Percentiles rank a stretch among this genome's conserved stretches.
Evolutionary conservation across 1,140 invertebrate genomes (phyloP).

Genomic region (Neodiprion lecontei): DNA sequence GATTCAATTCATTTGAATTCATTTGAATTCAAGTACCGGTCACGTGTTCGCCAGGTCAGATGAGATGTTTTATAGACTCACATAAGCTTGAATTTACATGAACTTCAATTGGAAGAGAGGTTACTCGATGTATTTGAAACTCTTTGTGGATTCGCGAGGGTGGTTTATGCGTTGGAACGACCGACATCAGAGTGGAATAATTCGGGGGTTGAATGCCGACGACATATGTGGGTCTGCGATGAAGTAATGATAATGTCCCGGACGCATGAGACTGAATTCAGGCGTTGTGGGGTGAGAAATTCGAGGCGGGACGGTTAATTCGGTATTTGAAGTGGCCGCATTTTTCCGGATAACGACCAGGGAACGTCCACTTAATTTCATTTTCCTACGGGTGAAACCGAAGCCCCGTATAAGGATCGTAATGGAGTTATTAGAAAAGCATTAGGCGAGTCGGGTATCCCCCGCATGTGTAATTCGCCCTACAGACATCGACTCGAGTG

Average conservation of each 20-base stretch:
- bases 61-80: too few species aligned
- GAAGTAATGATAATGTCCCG: background rate
- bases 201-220: background rate
- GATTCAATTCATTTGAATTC: too few species aligned
- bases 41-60: too few species aligned
- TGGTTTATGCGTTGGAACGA: too few species aligned
- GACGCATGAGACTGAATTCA: background rate
- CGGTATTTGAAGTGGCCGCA: background rate
- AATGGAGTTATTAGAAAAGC: slow-evolving; percentile 20
- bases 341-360: slow-evolving; percentile 14
- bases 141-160: too few species aligned
- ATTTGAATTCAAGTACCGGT: too few species aligned
- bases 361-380: slow-evolving; percentile 10
- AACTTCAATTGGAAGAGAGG: too few species aligned
- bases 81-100: too few species aligned
- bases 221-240: background rate
- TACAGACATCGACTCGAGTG: background rate
- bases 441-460: background rate
- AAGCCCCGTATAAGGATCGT: background rate
- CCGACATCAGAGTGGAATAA: too few species aligned
- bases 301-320: background rate
- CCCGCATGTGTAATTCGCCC: background rate
- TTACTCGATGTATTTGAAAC: too few species aligned
- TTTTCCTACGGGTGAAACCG: background rate
- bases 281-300: background rate